These are phyloP conservation scores for Formica aserva DNA, from an alignment of 2,888 invertebrate genomes.

Conservation along the genomic window DNA sequence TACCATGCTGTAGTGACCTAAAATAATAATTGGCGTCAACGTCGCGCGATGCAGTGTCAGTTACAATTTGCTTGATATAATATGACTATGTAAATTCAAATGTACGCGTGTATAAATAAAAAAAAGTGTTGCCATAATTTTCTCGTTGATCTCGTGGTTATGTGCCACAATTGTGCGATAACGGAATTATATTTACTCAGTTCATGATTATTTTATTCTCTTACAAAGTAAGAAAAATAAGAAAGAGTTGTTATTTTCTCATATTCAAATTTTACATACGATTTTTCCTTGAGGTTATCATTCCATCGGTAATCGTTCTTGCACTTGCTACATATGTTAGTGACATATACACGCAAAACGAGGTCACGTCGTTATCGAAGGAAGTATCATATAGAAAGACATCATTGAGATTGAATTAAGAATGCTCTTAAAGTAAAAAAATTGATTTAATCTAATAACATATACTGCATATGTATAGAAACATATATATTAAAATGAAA, in stretches of 20 bases:
- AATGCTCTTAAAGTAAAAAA: too few species aligned
- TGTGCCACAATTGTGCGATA: slow-evolving; percentile 43
- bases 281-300: not conserved
- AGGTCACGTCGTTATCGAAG: slow-evolving; percentile 49
- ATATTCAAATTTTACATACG: not conserved
- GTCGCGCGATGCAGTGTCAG: not conserved
- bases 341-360: slow-evolving; percentile 23
- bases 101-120: slow-evolving; percentile 48
- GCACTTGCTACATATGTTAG: not conserved
- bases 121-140: slow-evolving; percentile 59
- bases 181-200: slow-evolving; percentile 40
- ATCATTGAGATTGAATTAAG: too few species aligned
- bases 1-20: not conserved
- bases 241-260: not conserved
- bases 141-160: slow-evolving; percentile 52
- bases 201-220: slow-evolving; percentile 10
- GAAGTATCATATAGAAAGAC: not conserved
- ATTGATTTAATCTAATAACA: too few species aligned
- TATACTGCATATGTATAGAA: too few species aligned
- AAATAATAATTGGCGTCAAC: slow-evolving; percentile 30
- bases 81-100: slow-evolving; percentile 60
- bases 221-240: too few species aligned
- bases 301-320: slow-evolving; percentile 1
- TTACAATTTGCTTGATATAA: slow-evolving; percentile 13
- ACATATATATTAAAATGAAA: too few species aligned